These are phyloP conservation scores for Xylota segnis DNA, from an alignment of 2,888 invertebrate genomes.

Conservation along the genomic window DNA sequence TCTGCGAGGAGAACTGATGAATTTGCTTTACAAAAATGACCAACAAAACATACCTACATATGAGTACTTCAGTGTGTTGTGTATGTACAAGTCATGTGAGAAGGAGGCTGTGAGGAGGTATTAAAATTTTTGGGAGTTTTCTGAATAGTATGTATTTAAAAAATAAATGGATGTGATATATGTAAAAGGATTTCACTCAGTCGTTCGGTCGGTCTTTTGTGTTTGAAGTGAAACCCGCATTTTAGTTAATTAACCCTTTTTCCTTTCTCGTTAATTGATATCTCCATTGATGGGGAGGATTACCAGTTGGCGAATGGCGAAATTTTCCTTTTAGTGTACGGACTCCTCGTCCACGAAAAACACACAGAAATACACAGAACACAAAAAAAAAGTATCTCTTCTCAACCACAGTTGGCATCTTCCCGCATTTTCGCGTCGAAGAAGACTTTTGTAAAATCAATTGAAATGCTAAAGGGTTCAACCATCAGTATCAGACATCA, in stretches of 20 bases:
- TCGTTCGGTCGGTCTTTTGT: constrained; percentile 53
- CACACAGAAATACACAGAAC: constrained; percentile 11
- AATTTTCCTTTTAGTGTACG: constrained; percentile 39
- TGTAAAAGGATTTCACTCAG: constrained; percentile 41
- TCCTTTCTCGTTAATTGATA: constrained; percentile 77
- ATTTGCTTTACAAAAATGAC: constrained; percentile 17
- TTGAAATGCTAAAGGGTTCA: constrained; percentile 64
- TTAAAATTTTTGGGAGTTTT: constrained; percentile 63
- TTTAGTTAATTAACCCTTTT: constrained; percentile 85
- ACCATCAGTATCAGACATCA: constrained; percentile 76
- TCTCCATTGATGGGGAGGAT: constrained; percentile 69
- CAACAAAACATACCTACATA: constrained; percentile 2
- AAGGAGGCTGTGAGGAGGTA: neutral
- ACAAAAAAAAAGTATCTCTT: constrained; percentile 56
- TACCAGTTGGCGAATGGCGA: constrained; percentile 51
- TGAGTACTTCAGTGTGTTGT: too few species aligned
- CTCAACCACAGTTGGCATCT: constrained; percentile 60
- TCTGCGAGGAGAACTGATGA: neutral
- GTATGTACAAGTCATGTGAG: too few species aligned
- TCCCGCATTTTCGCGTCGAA: constrained; percentile 68
- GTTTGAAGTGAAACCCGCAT: constrained; percentile 81
- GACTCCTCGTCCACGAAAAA: neutral
- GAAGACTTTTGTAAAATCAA: constrained; percentile 74
- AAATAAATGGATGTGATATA: constrained; percentile 46
- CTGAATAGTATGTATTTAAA: constrained; percentile 65